Percentiles rank a stretch among this genome's conserved stretches.
phyloP scores from a whole-genome alignment of 2,797 vertebrate genomes.

The Cercopithecus mitis region DNA sequence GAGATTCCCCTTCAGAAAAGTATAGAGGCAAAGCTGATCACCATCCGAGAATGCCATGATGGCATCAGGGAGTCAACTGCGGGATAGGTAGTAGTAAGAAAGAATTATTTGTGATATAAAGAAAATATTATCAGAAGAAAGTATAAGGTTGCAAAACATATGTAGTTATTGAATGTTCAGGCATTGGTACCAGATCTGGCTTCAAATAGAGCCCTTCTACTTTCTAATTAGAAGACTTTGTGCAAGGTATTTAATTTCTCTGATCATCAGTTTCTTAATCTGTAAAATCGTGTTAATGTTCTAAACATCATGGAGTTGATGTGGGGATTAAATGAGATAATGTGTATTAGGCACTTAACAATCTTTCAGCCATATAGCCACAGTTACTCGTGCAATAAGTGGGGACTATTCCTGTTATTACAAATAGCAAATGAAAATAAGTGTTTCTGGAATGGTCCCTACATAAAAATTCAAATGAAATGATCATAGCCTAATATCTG shows the following conservation, averaged over 20 bases:
- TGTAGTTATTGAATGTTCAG: neutral
- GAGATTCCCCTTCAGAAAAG: neutral
- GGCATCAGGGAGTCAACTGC: no score
- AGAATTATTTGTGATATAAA: neutral
- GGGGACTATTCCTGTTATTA: neutral
- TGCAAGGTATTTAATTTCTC: neutral
- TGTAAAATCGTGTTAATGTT: neutral
- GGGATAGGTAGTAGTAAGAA: neutral
- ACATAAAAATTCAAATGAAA: conserved; percentile 48
- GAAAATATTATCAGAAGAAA: neutral
- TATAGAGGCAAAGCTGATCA: neutral
- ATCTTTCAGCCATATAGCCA: neutral
- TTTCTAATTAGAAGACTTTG: neutral
- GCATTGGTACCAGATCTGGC: neutral
- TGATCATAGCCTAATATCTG: conserved; percentile 30
- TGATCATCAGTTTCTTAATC: neutral
- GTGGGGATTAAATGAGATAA: conserved; percentile 16
- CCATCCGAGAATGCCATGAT: neutral
- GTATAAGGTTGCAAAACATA: neutral
- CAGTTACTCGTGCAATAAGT: conserved; percentile 35
- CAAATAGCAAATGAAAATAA: conserved; percentile 29
- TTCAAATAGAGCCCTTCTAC: neutral
- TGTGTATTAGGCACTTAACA: neutral
- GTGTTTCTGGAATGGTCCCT: neutral
- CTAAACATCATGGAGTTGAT: neutral